A percentile compares a stretch with the other conserved stretches of the same genome.
phyloP scores from a whole-genome alignment of 2,888 invertebrate species.

The Scaeva pyrastri region DNA sequence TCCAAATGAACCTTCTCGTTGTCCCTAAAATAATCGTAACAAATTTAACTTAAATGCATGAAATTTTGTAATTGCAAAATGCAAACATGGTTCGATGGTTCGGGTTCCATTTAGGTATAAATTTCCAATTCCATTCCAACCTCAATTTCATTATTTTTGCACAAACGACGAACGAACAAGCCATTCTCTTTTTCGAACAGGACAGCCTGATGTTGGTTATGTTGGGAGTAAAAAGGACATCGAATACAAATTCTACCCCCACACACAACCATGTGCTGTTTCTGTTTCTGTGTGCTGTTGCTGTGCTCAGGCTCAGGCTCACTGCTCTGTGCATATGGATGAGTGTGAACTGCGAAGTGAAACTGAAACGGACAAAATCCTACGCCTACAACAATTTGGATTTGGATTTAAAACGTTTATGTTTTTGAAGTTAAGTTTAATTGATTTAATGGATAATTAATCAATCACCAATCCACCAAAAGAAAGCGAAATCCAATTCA shows the following conservation, averaged over 20 bases:
- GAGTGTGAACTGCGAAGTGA: constrained; percentile 2
- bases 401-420: neutral
- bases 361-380: constrained; percentile 31
- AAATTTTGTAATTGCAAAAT: neutral
- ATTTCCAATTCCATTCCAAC: constrained; percentile 5
- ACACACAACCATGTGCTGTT: constrained; percentile 21
- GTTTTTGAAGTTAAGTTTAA: neutral
- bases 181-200: constrained; percentile 63
- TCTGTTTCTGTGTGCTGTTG: neutral
- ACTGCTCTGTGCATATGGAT: neutral
- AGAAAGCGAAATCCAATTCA: neutral
- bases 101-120: neutral
- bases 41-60: neutral
- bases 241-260: constrained; percentile 26
- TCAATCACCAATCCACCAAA: neutral
- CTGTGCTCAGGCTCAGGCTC: no score
- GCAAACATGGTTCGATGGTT: no score
- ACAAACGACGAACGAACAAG: constrained; percentile 40
- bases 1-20: neutral
- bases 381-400: constrained; percentile 50
- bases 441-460: neutral
- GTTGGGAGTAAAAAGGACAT: constrained; percentile 68
- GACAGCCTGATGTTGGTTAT: constrained; percentile 27
- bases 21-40: no score
- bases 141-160: constrained; percentile 5